Conservation (phyloP, 2,113 vertebrate species). For the Melanerpes formicivorus region DNA sequence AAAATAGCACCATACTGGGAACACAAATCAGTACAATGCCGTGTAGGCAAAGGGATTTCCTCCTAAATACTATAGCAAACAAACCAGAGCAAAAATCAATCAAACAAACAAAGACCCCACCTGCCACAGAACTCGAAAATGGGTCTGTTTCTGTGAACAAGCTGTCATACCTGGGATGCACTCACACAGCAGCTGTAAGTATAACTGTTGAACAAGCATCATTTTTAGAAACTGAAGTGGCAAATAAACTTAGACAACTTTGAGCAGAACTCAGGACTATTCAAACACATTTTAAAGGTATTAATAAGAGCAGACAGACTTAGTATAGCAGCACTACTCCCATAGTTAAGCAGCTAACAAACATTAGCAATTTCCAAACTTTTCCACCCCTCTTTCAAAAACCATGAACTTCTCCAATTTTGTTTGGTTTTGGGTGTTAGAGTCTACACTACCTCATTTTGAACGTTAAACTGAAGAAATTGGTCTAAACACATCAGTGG, state of each 20-base stretch:
- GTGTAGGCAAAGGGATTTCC: background rate
- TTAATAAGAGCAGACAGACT: background rate
- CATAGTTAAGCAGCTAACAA: background rate
- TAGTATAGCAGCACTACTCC: background rate
- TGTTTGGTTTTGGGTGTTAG: background rate
- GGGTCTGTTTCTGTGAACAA: background rate
- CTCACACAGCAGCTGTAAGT: background rate
- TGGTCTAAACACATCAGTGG: background rate
- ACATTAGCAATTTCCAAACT: background rate
- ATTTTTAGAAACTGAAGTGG: background rate
- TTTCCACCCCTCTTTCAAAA: background rate
- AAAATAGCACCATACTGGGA: background rate
- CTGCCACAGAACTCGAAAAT: background rate
- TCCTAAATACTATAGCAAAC: background rate
- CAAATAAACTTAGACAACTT: background rate
- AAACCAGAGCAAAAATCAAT: too few species aligned
- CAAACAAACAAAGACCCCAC: fast-evolving
- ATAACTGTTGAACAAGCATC: background rate
- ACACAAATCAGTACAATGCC: background rate
- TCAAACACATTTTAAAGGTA: background rate
- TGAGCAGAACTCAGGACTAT: background rate
- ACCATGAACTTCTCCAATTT: background rate
- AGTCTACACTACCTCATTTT: background rate
- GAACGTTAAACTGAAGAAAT: background rate
- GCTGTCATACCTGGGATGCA: too few species aligned